Percentiles rank a stretch among this genome's conserved stretches.
Evolutionary conservation across 2,797 vertebrate species (phyloP).

Genomic region (Silurus aristotelis): DNA sequence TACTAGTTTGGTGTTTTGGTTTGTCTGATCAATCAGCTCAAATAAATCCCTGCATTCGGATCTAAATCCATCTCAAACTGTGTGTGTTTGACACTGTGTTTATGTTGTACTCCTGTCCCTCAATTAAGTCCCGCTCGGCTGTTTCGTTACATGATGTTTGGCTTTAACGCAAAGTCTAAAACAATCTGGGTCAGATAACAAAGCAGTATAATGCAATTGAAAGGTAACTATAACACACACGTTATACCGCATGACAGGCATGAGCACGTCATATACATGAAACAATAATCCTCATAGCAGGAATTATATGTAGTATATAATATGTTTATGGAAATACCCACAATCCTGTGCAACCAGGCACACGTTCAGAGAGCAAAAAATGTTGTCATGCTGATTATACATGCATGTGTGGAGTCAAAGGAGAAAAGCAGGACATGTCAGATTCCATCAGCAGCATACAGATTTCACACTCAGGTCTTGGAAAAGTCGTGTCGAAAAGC

Average conservation of each 20-base stretch:
- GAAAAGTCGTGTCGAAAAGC: slow-evolving; percentile 60
- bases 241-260: not conserved
- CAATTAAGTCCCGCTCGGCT: not conserved
- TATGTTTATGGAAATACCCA: not conserved
- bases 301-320: not conserved
- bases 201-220: not conserved
- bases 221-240: too few species aligned
- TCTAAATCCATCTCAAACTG: not conserved
- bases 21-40: not conserved
- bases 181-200: not conserved
- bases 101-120: not conserved
- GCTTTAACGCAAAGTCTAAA: not conserved
- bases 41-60: not conserved
- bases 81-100: not conserved
- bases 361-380: slow-evolving; percentile 11
- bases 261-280: not conserved
- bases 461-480: slow-evolving; percentile 60
- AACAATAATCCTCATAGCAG: not conserved
- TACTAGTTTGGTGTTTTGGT: not conserved
- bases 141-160: not conserved
- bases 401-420: not conserved
- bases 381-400: slow-evolving; percentile 26
- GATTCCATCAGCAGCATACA: slow-evolving; percentile 64
- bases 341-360: not conserved
- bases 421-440: slow-evolving; percentile 69